Base-by-base conservation (phyloP, 1,140 invertebrate species). In the Colletes latitarsis region DNA sequence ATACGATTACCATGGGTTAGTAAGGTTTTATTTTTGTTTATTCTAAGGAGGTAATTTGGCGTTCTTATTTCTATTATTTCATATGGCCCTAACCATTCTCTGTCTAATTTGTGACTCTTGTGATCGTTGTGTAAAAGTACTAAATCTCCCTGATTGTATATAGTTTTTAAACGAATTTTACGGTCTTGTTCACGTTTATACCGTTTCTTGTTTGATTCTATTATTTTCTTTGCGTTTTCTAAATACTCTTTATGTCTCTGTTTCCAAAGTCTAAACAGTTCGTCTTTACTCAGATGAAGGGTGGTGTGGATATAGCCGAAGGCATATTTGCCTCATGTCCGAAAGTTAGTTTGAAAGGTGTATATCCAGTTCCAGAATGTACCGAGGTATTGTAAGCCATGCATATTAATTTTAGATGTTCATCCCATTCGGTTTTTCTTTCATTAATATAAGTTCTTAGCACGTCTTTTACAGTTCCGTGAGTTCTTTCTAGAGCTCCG, bases 401-500 rank as follows among this genome's bases (percentile, higher is more conserved):
- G 10, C 57, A 60, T 8, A 60, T 21, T 17, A 60, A 21, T 9
- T 30, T 60, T 19, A 60, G 10, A 21, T 19, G 6, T 6, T 60
- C 19, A n/a, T 21, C 57, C 19, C 57, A 60, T 60, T 60, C 57
- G 30, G 17, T 64, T 6, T 64, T 6, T 39, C 15, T 64, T 9
- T 64, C 63, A 6, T 43, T 10, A 5, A n/a, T 41, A 43, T 39
- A 41, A 9, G 63, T 64, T 9, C 17, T 39, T 15, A 64, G 6
- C 4, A 64, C 8, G 12, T 64, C 63, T 41, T 64, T 64, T 5
- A 64, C 14, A 8, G 12, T 17, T 1, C 39, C 63, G 4, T 69
- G 66, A 8, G 55, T 68, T 43, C 69, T 15, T 67, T 79, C 69
- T 21, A 72, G n/a, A 0, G 69, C 72, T 39, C 77, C 77, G 3